These are phyloP conservation scores for Bostrychus sinensis DNA, from an alignment of 2,113 vertebrate species.

Conservation along the genomic window DNA sequence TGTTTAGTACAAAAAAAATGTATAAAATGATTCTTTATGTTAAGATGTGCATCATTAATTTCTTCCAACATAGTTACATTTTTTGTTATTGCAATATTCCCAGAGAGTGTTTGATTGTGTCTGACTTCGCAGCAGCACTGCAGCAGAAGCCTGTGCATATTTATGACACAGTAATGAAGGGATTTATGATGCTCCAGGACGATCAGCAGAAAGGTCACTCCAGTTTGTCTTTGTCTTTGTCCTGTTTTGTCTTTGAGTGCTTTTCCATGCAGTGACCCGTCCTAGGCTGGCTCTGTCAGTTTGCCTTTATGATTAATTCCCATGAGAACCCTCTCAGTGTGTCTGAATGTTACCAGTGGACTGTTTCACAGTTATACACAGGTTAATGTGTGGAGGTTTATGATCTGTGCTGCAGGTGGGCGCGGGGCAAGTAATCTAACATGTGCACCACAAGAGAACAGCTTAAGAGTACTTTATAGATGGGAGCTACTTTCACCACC, in stretches of 20 bases:
- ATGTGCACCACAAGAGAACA: conserved; percentile 41
- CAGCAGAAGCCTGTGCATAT: conserved; percentile 47
- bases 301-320: conserved; percentile 56
- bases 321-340: conserved; percentile 29
- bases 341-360: conserved; percentile 46
- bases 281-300: conserved; percentile 17
- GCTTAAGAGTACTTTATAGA: background rate
- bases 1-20: too few species aligned
- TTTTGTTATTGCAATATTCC: background rate
- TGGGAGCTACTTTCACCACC: background rate
- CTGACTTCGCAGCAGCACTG: conserved; percentile 15
- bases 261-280: conserved; percentile 63
- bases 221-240: too few species aligned
- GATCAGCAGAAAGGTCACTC: conserved; percentile 60
- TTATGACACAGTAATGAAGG: conserved; percentile 66
- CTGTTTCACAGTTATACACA: conserved; percentile 39
- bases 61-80: background rate
- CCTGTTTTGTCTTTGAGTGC: conserved; percentile 61
- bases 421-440: conserved; percentile 60
- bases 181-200: conserved; percentile 67
- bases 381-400: conserved; percentile 53
- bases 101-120: background rate
- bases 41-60: background rate
- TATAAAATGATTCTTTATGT: too few species aligned
- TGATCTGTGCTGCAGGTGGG: conserved; percentile 57